A percentile compares a stretch with the other conserved stretches of the same genome.
These are phyloP conservation scores for Ifrita kowaldi DNA, from an alignment of 2,113 vertebrate species.

Conservation along the genomic window DNA sequence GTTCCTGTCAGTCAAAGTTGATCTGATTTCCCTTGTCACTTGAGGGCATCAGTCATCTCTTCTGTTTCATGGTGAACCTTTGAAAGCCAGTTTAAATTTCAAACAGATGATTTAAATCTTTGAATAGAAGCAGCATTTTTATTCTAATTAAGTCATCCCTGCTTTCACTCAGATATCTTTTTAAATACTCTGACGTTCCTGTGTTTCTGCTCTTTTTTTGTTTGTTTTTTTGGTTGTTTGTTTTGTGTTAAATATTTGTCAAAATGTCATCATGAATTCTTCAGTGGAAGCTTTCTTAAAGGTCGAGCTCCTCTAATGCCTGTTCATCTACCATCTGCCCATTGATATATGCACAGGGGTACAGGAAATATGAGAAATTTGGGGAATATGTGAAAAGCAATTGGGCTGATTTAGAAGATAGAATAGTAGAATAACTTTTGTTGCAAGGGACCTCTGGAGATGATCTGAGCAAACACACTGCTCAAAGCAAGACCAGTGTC, in stretches of 20 bases:
- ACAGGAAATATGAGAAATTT: not conserved
- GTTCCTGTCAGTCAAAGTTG: not conserved
- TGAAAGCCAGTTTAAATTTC: not conserved
- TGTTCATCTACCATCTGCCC: not conserved
- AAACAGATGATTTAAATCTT: not conserved
- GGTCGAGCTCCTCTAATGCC: not conserved
- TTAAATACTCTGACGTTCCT: not conserved
- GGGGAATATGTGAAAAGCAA: not conserved
- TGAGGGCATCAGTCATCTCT: not conserved
- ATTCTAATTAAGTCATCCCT: not conserved
- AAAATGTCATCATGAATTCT: not conserved
- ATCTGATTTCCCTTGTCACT: not conserved
- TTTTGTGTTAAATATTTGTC: not conserved
- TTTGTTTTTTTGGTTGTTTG: not conserved
- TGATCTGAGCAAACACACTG: not conserved
- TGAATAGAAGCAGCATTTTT: not conserved
- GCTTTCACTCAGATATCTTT: not conserved
- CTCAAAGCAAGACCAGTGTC: not conserved
- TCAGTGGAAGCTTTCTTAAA: not conserved
- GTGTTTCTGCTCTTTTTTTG: not conserved
- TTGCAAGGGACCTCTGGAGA: not conserved
- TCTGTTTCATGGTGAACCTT: not conserved
- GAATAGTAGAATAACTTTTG: not conserved
- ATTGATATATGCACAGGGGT: rapidly evolving
- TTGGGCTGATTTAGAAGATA: not conserved